Evolutionary conservation across 2,113 vertebrate species (phyloP).

Genomic region (Ornithorhynchus anatinus): DNA sequence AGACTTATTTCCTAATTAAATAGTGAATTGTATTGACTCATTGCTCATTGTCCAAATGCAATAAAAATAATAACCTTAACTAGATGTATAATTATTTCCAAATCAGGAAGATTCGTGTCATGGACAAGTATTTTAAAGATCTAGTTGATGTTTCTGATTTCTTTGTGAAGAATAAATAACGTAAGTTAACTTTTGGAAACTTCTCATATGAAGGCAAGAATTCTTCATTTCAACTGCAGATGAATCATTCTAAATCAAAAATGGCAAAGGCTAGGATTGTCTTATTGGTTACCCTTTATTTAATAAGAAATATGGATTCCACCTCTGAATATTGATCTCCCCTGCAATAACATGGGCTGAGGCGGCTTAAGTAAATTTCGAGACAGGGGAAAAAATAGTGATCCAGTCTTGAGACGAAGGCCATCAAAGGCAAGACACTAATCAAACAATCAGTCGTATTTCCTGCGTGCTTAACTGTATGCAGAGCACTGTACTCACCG

Average conservation of each 20-base stretch:
- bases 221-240: constrained; percentile 44
- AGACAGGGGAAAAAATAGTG: constrained; percentile 16
- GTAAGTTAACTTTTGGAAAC: constrained; percentile 22
- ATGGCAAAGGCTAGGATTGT: constrained; percentile 37
- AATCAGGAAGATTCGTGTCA: fast-evolving
- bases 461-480: too few relatives aligned
- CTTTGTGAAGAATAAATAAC: neutral
- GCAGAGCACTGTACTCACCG: too few relatives aligned
- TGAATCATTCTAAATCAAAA: constrained; percentile 22
- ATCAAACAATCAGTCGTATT: too few relatives aligned
- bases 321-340: constrained; percentile 35
- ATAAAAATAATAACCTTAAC: constrained; percentile 16
- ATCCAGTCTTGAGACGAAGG: constrained; percentile 31
- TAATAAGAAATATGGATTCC: constrained; percentile 43
- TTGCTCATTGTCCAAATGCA: constrained; percentile 39
- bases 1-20: constrained; percentile 48
- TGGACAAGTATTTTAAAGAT: neutral
- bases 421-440: constrained; percentile 26
- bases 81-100: constrained; percentile 5
- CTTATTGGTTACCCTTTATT: constrained; percentile 56
- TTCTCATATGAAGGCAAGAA: constrained; percentile 34
- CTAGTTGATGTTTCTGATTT: neutral
- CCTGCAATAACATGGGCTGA: constrained; percentile 29
- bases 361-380: constrained; percentile 2
- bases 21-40: constrained; percentile 34